A percentile compares a stretch with the other conserved stretches of the same genome.
Evolutionary conservation across 2,888 invertebrate species (phyloP).

Genomic region (Tuta absoluta): DNA sequence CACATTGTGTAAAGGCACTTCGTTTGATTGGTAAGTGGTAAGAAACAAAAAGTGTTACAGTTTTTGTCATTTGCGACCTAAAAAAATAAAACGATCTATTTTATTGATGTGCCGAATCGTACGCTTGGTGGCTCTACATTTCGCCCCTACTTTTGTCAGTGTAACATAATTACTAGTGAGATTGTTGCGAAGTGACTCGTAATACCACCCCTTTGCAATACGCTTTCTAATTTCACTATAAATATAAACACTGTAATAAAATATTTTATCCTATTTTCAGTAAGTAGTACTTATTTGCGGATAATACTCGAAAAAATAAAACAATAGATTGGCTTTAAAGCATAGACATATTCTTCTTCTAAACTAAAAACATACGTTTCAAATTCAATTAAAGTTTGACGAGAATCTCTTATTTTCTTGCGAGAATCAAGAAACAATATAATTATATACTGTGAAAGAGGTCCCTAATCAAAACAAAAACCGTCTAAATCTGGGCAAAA

Average conservation of each 20-base stretch:
- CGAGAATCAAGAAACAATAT: constrained; percentile 12
- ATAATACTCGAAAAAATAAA: background rate
- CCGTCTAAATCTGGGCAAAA: constrained; percentile 22
- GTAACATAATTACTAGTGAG: constrained; percentile 74
- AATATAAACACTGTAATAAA: constrained; percentile 21
- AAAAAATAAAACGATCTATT: background rate
- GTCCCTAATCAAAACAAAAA: constrained; percentile 25
- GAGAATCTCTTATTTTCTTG: constrained; percentile 1
- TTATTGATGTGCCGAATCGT: constrained; percentile 39
- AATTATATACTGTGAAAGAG: constrained; percentile 25
- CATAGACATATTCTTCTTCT: too few species aligned
- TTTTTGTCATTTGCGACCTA: too few species aligned
- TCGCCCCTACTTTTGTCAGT: constrained; percentile 67
- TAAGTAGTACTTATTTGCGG: background rate
- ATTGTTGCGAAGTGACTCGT: constrained; percentile 77
- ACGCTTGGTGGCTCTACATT: constrained; percentile 37
- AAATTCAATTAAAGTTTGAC: background rate
- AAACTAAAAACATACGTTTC: too few species aligned
- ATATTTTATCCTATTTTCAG: background rate
- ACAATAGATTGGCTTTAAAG: too few species aligned
- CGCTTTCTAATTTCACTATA: constrained; percentile 39
- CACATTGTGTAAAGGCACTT: too few species aligned
- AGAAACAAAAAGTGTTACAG: too few species aligned
- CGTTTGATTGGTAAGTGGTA: too few species aligned
- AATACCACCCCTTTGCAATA: constrained; percentile 68